Evolutionary conservation across 1,140 invertebrate genomes (phyloP).

Genomic region (Chymomyza costata): DNA sequence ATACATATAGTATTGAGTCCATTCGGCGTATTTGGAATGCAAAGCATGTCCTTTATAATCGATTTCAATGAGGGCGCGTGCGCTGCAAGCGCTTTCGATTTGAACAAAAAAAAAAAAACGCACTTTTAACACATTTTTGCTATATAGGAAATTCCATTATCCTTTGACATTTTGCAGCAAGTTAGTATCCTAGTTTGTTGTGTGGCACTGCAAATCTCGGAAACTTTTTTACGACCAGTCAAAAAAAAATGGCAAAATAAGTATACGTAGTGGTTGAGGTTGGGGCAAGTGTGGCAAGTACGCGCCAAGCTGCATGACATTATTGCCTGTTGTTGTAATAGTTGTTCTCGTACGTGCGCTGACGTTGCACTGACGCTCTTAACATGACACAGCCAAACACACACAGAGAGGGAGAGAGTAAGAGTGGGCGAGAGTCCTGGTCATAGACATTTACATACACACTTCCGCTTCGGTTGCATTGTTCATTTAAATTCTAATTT

Average conservation of each 20-base stretch:
- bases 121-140: conserved; percentile 28
- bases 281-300: too few relatives aligned
- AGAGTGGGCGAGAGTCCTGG: too few relatives aligned
- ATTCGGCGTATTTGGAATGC: too few relatives aligned
- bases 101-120: conserved; percentile 7
- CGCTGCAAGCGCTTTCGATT: too few relatives aligned
- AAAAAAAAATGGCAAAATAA: conserved; percentile 7
- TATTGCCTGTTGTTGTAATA: conserved; percentile 39
- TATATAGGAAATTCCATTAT: conserved; percentile 55
- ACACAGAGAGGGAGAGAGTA: too few relatives aligned
- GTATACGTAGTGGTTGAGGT: conserved; percentile 17
- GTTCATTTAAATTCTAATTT: conserved; percentile 73
- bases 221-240: too few relatives aligned
- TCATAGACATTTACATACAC: conserved; percentile 34
- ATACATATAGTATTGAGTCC: too few relatives aligned
- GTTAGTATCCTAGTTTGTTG: conserved; percentile 52
- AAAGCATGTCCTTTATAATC: too few relatives aligned
- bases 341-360: conserved; percentile 40
- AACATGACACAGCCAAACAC: conserved; percentile 7
- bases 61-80: too few relatives aligned
- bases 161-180: conserved; percentile 58
- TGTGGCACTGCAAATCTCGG: conserved; percentile 36
- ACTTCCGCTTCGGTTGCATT: conserved; percentile 67
- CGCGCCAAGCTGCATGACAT: conserved; percentile 64
- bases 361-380: conserved; percentile 40